Evolutionary conservation across 2,888 invertebrate genomes (phyloP), one percentile per base, ranked within the genome.

Genomic region (Agrypnus murinus): DNA sequence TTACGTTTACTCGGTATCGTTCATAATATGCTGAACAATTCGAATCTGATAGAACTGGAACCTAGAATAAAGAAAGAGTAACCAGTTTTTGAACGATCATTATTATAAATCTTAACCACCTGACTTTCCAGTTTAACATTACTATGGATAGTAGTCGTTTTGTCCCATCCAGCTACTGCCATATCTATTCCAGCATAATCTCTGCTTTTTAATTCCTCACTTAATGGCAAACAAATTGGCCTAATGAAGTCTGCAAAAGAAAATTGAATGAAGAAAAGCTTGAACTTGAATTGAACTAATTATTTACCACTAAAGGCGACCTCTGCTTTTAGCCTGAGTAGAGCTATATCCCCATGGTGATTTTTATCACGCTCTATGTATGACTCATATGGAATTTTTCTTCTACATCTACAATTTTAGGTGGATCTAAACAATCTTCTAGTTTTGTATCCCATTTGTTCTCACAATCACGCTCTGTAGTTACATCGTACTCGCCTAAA

Each of bases 301-400:
- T n/a, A n/a, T 7, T 80, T 81, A 89, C 90, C 87, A 62, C 88
- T 89, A 78, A 87, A 90, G 3, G 79, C 73, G 0, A 91, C 90
- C 19, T 87, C 84, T 0, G 81, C 81, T 0, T 85, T 77, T 9
- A 95, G 85, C 58, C 93, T 87, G 36, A 95, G 78, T n/a, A 95
- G 83, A 0, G 93, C 94, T 45, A 95, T 92, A 80, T 95, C 95
- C 79, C 93, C 86, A 32, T 87, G 85, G 77, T 92, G 92, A 77
- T 91, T 88, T 1, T 78, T 80, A 58, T 90, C 88, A 0, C 77
- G 78, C 0, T 92, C 89, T 48, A 85, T 81, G 79, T 93, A 95
- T 0, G 83, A 78, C 70, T 91, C 90, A 81, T 95, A 93, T 0
- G 90, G 86, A 38, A 93, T 91, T 43, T 87, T 71, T 89, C 86